Base-by-base conservation (phyloP, 2,113 vertebrate genomes). In the Vanacampus margaritifer region DNA sequence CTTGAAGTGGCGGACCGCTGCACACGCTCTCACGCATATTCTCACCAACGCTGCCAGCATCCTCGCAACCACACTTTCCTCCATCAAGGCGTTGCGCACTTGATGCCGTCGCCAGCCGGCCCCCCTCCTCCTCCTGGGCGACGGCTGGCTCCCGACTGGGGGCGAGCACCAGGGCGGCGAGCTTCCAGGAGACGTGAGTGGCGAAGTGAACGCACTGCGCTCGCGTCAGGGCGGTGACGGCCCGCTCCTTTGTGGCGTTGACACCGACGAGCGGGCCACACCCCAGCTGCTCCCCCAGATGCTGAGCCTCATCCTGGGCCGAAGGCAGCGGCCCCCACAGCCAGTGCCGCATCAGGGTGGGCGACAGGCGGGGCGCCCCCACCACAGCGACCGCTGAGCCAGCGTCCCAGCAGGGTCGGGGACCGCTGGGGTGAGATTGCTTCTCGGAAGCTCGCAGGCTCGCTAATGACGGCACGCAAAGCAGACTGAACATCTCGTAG, bases 151-250 rank as follows among this genome's bases (percentile, higher is more conserved):
- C 95, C 1, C 75, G 78, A 39, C 90, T 88, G 60, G 95, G 96
- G 0, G 95, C 91, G 54, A 98, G 91, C 58, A 98, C 94, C 83
- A 98, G 32, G 36, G 96, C 94, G 0, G 96, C 91, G 36, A 98
- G 90, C 68, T 98, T 98, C 95, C 96, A 98, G 46, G 95, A 98
- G 67, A 97, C 86, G 1, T 98, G 96, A 5, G 96, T 98, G 17
- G 95, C 96, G 5, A 98, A 96, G 88, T 98, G 96, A n/a, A 95
- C 92, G 4, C 96, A 98, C 78, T 98, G 95, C 0, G 95, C 94
- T 89, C 95, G 94, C 19, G 78, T 91, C 43, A 98, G 92, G 1
- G 95, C 93, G 0, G 93, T 93, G 84, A 96, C 89, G 35, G 95
- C 94, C 1, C 93, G 91, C 85, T 98, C 95, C 66, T 97, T 98